Percentiles rank a stretch among this genome's conserved stretches.
Evolutionary conservation across 2,888 invertebrate genomes (phyloP).

Genomic region (Platycheirus rosarum): DNA sequence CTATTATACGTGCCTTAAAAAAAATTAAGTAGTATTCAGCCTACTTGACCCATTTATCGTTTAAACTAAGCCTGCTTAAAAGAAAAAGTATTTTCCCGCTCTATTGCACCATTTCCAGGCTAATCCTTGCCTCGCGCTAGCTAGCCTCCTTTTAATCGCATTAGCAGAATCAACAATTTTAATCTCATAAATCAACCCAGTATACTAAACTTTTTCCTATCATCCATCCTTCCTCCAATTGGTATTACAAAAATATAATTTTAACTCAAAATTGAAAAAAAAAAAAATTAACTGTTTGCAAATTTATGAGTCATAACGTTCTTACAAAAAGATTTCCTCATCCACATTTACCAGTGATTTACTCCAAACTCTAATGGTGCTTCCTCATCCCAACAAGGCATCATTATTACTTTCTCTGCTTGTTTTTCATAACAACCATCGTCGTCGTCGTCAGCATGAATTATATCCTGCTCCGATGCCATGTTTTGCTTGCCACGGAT

Average conservation of each 20-base stretch:
- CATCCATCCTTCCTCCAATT: too few species aligned
- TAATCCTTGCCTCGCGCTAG: neutral
- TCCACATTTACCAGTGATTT: constrained; percentile 36
- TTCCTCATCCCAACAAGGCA: constrained; percentile 20
- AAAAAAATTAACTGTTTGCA: neutral
- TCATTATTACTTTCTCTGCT: constrained; percentile 15
- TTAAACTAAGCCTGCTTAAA: neutral
- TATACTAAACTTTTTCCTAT: neutral
- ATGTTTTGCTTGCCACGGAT: constrained; percentile 36
- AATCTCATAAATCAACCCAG: neutral
- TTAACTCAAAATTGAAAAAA: neutral
- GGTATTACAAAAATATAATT: too few species aligned
- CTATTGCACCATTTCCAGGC: neutral
- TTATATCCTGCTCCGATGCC: constrained; percentile 55
- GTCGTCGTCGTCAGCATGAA: constrained; percentile 51
- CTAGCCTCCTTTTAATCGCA: neutral
- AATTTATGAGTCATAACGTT: constrained; percentile 20
- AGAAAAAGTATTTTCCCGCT: neutral
- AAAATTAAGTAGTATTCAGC: too few species aligned
- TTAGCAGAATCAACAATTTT: neutral
- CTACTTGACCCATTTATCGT: neutral
- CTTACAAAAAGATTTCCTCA: constrained; percentile 1
- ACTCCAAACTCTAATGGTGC: constrained; percentile 33
- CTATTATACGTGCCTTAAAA: too few species aligned
- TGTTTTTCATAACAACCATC: constrained; percentile 15